Percentiles rank a stretch among this genome's conserved stretches.
Evolutionary conservation across 2,113 vertebrate genomes (phyloP).

Genomic region (Patagioenas fasciata): DNA sequence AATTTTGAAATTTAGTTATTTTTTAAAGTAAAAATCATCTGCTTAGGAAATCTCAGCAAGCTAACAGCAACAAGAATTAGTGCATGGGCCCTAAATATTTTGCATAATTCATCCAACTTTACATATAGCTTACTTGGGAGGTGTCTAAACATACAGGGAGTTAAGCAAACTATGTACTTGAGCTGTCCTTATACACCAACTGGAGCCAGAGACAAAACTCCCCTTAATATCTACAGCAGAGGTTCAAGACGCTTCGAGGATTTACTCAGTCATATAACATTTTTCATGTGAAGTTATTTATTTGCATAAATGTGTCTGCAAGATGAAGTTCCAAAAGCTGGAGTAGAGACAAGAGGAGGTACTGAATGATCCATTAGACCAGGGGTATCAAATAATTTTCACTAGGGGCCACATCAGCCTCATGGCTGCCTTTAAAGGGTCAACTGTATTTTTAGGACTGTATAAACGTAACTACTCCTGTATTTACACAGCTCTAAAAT

Average conservation of each 20-base stretch:
- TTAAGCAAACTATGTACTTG: background rate
- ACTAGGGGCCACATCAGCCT: too few species aligned
- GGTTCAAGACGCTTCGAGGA: background rate
- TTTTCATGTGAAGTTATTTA: background rate
- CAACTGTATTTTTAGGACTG: too few species aligned
- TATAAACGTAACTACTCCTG: too few species aligned
- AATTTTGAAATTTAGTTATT: background rate
- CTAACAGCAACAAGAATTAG: background rate
- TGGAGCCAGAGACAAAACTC: background rate
- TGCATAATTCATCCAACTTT: background rate
- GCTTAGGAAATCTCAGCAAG: background rate
- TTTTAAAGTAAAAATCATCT: background rate
- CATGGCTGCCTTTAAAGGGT: too few species aligned
- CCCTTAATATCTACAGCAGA: background rate
- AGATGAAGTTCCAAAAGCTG: background rate
- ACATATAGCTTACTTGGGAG: background rate
- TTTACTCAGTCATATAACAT: background rate
- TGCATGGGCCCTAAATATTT: background rate
- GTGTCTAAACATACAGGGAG: background rate
- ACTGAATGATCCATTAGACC: background rate
- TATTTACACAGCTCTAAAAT: too few species aligned
- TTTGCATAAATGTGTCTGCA: background rate
- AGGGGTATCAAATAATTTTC: too few species aligned
- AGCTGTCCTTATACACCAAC: background rate
- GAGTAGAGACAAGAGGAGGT: background rate